Conservation (phyloP, 2,888 invertebrate species). For the Syrphus vitripennis region DNA sequence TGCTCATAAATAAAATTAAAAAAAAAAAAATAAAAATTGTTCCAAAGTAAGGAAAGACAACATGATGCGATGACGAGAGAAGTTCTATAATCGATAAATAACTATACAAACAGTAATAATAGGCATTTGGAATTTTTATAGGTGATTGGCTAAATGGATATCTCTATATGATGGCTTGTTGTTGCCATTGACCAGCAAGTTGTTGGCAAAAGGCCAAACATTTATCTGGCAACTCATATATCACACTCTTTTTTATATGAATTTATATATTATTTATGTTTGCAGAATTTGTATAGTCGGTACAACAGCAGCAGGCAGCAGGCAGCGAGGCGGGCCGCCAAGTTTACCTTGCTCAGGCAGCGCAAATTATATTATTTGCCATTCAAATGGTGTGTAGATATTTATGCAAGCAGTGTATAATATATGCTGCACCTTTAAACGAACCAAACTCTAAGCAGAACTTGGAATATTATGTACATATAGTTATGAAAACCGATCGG, state of each 20-base stretch:
- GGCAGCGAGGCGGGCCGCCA: too few species aligned
- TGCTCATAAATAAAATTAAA: neutral
- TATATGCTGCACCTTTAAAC: constrained; percentile 51
- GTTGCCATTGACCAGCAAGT: constrained; percentile 56
- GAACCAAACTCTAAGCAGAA: neutral
- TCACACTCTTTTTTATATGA: constrained; percentile 35
- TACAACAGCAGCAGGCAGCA: too few species aligned
- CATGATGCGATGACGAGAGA: neutral
- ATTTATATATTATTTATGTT: constrained; percentile 41
- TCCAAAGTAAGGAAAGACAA: constrained; percentile 16
- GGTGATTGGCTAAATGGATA: neutral
- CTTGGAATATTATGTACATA: constrained; percentile 44
- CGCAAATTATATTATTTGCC: constrained; percentile 30
- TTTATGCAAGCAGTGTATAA: neutral
- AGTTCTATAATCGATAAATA: constrained; percentile 54
- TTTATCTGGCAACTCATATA: constrained; percentile 59
- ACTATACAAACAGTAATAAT: neutral
- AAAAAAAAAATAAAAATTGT: too few species aligned
- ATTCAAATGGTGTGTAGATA: constrained; percentile 41
- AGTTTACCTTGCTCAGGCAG: constrained; percentile 39
- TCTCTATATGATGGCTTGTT: neutral
- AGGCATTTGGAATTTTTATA: neutral
- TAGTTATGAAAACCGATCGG: too few species aligned
- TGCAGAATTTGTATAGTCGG: neutral
- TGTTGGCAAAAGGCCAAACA: constrained; percentile 62